Base-by-base conservation (phyloP, 2,797 vertebrate species). In the Lagodon rhomboides region DNA sequence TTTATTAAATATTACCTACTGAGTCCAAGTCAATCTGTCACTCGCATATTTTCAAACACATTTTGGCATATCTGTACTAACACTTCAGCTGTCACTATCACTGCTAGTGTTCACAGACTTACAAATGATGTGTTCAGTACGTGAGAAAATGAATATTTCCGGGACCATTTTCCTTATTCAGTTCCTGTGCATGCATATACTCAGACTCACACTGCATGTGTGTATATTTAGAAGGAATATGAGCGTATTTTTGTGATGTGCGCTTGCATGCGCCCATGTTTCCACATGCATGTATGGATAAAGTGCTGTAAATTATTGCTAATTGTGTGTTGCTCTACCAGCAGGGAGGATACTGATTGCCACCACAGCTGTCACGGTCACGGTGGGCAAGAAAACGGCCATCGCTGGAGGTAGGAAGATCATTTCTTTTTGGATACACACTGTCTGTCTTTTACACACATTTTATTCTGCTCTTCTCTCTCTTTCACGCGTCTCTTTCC, bases 351-450 rank as follows among this genome's bases (percentile, higher is more conserved):
- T 95, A 3, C 89, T 97, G 67, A 97, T 97, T 1, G 91, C 95
- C 3, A 95, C 96, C 94, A 99, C 98, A 0, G 94, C 97, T 5
- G 93, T 98, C 68, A 92, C 96, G 0, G 96, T 99, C 74, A 94
- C 95, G 0, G 96, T 97, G 82, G 96, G 96, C 23, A 96, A 96
- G 85, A 97, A 96, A 93, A 97, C 94, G 0, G 95, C 97, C 81
- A 94, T 98, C 17, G 97, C 97, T 81, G 98, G 97, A 98, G 98
- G 98, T 99, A 98, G 91, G 97, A 84, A 23, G 51, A 73, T 10
- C 23, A 0, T 6, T 56, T 71, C 53, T 77, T 18, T 62, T 44
- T 50, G 3, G 0, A 43, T 66, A 20, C 50, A 27, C 63, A 22
- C 44, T 43, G 46, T 58, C 53, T 61, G 2, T 68, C 64, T 47